Evolutionary conservation across 2,113 vertebrate species (phyloP), one percentile per base, ranked within the genome.

Genomic region (Corvus moneduloides): DNA sequence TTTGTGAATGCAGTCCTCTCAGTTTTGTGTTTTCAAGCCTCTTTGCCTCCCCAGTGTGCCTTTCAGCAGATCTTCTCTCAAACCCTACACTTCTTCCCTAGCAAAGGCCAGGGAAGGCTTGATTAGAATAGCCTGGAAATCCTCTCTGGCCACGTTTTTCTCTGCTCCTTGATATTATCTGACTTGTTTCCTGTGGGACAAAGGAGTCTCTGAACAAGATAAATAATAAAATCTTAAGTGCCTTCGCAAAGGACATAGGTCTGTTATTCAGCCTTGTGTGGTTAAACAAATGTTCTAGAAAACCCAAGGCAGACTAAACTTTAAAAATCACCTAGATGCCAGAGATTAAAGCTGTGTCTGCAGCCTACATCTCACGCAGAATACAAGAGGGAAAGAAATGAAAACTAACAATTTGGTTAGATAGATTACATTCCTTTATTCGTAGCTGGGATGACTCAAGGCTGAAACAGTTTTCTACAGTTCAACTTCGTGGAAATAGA

Each of bases 181-280:
- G n/a, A 35, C 54, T 95, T 88, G 55, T 95, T 97, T 98, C 90
- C 96, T 95, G 48, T 69, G 94, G 80, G 93, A 96, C 56, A 75
- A 96, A 51, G 39, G 81, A 87, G 74, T 96, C 89, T 77, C 95
- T 82, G 81, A 93, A 84, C 72, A 94, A 91, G 72, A 90, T 54
- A 94, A 93, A 91, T 64, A 89, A 94, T 94, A 93, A 90, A 96
- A 95, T 67, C 54, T 78, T 43, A 87, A 96, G 75, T 82, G 84
- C 84, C 78, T 83, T 90, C 32, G 24, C 44, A 75, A 59, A 71
- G 72, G 62, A 88, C 76, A 59, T 78, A 92, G 84, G 72, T 73
- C 74, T 96, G 23, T 97, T 97, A 96, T 83, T 97, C 94, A 97
- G 82, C 68, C 61, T 69, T 1, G 6, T 76, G 52, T 77, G 84